Base-by-base conservation (phyloP, 2,797 vertebrate species). In the Syngnathus acus region DNA sequence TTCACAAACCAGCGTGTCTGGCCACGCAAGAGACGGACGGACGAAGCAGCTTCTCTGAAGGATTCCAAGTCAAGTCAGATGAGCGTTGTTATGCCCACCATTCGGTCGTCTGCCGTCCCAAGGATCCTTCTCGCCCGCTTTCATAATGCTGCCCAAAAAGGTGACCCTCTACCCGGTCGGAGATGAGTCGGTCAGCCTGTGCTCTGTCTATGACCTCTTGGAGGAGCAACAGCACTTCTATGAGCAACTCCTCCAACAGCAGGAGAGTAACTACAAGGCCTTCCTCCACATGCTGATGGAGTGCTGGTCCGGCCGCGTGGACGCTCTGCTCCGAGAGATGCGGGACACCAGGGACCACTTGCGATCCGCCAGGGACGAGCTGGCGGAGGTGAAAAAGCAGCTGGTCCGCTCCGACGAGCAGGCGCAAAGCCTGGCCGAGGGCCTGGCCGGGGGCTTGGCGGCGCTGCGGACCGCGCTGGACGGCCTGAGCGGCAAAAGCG, bases 271-370 rank as follows among this genome's bases (percentile, higher is more conserved):
- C 78, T 90, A 89, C 74, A 76, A 82, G 63, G 81, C 87, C 19
- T 90, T 91, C 72, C 75, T 91, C 4, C 88, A 89, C 72, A 87
- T 90, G 86, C 62, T 91, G 71, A 86, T 89, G 82, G 86, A 91
- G 68, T 72, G 84, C 0, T 77, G 88, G 0, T 84, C 86, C 51
- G 78, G 84, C 71, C 88, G 89, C 16, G 80, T 81, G 73, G 88
- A 92, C 71, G 62, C 71, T 53, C 77, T 92, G 37, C 81, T 90
- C 53, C 75, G 86, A 53, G 90, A 92, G 78, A 77, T 90, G 73
- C 91, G 89, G 67, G 88, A 89, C 65, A 69, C 92, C 72, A 88
- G 79, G 72, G 84, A 66, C 62, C 61, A 78, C 64, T 71, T 91
- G 62, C 87, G 86, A 64, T 68, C 75, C 21, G 79, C 83, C 53